A percentile compares a stretch with the other conserved stretches of the same genome.
Conservation (phyloP, 2,113 vertebrate genomes). For the Apus apus region DNA sequence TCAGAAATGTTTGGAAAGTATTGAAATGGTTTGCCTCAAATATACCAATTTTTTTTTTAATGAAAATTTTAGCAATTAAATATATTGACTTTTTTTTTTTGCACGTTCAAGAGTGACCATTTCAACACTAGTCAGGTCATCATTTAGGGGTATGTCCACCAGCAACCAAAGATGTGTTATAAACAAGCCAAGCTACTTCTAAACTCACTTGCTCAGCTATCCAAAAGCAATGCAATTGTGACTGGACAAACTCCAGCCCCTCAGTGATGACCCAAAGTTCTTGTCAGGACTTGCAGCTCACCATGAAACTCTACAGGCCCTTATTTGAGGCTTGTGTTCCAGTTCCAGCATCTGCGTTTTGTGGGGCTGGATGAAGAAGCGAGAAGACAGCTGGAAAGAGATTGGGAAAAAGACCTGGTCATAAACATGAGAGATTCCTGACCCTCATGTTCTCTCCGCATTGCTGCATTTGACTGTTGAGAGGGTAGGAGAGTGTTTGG, state of each 20-base stretch:
- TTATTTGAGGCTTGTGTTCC: background rate
- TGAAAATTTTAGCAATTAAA: background rate
- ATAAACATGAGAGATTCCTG: background rate
- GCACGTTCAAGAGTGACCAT: background rate
- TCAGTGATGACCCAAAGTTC: background rate
- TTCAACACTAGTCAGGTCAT: background rate
- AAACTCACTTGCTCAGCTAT: background rate
- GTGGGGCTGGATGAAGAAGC: background rate
- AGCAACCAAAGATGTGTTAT: background rate
- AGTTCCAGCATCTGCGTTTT: background rate
- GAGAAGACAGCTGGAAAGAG: background rate
- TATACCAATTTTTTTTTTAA: background rate
- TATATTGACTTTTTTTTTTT: background rate
- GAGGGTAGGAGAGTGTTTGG: background rate
- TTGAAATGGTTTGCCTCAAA: background rate
- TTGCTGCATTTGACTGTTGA: background rate
- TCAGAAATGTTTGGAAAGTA: background rate
- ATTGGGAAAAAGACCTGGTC: background rate
- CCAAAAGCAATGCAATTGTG: background rate
- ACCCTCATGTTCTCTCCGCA: background rate
- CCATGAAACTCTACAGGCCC: background rate
- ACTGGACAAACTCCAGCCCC: background rate
- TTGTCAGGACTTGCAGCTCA: background rate
- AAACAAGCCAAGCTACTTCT: background rate
- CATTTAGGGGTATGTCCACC: background rate